These are phyloP conservation scores for Musca vetustissima DNA, from an alignment of 1,140 invertebrate species.

Conservation along the genomic window DNA sequence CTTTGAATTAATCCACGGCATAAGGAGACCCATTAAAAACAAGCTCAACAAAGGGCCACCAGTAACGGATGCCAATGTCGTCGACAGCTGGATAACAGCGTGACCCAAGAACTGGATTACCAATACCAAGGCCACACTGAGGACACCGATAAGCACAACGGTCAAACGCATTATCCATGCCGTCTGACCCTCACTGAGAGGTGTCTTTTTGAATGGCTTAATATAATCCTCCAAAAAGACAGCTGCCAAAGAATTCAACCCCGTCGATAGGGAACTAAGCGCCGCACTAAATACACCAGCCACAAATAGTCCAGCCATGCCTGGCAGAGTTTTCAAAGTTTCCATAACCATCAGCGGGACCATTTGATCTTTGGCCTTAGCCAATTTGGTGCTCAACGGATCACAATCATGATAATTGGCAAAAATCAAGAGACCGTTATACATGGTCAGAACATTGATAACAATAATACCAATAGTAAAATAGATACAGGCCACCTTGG, in stretches of 20 bases:
- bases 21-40: slow-evolving; percentile 79
- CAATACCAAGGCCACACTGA: slow-evolving; percentile 69
- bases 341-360: slow-evolving; percentile 80
- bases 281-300: slow-evolving; percentile 86
- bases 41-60: slow-evolving; percentile 78
- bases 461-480: slow-evolving; percentile 68
- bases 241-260: slow-evolving; percentile 88
- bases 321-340: slow-evolving; percentile 69
- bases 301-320: slow-evolving; percentile 81
- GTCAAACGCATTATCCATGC: slow-evolving; percentile 69
- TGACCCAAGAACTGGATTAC: slow-evolving; percentile 70
- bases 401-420: slow-evolving; percentile 84
- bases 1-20: slow-evolving; percentile 77
- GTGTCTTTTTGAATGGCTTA: slow-evolving; percentile 63
- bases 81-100: slow-evolving; percentile 70
- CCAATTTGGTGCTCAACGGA: slow-evolving; percentile 71
- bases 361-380: slow-evolving; percentile 73
- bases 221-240: slow-evolving; percentile 83
- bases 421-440: slow-evolving; percentile 79
- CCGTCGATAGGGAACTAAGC: slow-evolving; percentile 88
- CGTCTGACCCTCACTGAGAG: slow-evolving; percentile 65
- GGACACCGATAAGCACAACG: slow-evolving; percentile 66
- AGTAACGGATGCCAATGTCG: slow-evolving; percentile 68
- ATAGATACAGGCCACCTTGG: slow-evolving; percentile 69
- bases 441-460: slow-evolving; percentile 66